Conservation (phyloP, 2,888 invertebrate genomes). For the Agrenia bidenticulata region DNA sequence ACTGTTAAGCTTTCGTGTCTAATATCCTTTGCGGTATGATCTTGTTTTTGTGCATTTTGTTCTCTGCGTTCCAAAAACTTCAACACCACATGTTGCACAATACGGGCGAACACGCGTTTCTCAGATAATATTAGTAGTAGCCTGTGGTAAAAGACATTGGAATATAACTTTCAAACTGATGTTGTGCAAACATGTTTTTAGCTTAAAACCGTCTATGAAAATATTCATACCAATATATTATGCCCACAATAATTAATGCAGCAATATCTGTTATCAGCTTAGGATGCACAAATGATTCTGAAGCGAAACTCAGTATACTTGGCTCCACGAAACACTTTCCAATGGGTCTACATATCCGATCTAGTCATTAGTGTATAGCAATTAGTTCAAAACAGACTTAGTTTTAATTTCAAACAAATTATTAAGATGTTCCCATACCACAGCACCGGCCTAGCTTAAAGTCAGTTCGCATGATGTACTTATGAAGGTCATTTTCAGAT, state of each 20-base stretch:
- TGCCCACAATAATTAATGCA: conserved; percentile 37
- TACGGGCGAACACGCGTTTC: conserved; percentile 14
- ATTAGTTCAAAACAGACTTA: background rate
- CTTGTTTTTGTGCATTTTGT: conserved; percentile 2
- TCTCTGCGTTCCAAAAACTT: conserved; percentile 25
- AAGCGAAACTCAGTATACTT: conserved; percentile 10
- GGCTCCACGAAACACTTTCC: conserved; percentile 28
- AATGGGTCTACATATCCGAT: conserved; percentile 23
- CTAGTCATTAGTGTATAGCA: conserved; percentile 11
- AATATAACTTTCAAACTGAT: too few relatives aligned
- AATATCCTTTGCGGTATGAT: conserved; percentile 4
- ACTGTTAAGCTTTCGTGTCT: conserved; percentile 19
- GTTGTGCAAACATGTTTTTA: too few relatives aligned
- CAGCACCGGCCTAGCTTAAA: conserved; percentile 33
- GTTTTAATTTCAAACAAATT: background rate
- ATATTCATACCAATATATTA: conserved; percentile 40
- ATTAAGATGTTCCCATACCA: conserved; percentile 24
- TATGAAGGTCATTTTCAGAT: background rate
- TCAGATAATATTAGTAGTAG: conserved; percentile 35
- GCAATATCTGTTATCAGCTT: conserved; percentile 22
- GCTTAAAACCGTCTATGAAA: too few relatives aligned
- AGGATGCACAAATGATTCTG: conserved; percentile 22
- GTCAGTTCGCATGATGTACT: background rate
- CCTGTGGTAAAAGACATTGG: conserved; percentile 17
- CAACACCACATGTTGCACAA: conserved; percentile 27